Evolutionary conservation across 2,113 vertebrate genomes (phyloP).

Genomic region (Pterocles burchelli): DNA sequence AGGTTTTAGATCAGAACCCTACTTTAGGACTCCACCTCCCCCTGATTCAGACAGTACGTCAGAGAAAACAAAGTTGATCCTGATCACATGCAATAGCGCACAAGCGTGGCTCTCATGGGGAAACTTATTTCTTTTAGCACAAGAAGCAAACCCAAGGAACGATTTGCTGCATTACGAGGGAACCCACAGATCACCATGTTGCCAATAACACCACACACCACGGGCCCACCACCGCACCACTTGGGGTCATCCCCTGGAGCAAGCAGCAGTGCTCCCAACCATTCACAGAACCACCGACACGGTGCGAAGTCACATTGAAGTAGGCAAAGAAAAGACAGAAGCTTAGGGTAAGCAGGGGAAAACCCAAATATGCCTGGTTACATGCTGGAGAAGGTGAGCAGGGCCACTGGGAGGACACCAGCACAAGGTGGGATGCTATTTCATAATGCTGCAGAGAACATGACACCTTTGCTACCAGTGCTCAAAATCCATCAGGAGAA

Average conservation of each 20-base stretch:
- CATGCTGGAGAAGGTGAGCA: fast-evolving
- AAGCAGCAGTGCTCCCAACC: neutral
- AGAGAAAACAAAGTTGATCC: neutral
- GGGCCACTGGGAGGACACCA: neutral
- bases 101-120: neutral
- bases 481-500: neutral
- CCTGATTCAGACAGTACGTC: neutral
- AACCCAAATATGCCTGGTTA: neutral
- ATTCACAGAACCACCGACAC: fast-evolving
- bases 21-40: neutral
- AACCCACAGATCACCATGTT: neutral
- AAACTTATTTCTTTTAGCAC: neutral
- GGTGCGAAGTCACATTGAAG: neutral
- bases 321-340: neutral
- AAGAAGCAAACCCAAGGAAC: neutral
- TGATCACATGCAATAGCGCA: neutral
- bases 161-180: neutral
- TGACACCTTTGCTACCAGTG: neutral
- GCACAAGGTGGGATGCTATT: neutral
- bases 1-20: neutral
- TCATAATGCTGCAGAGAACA: neutral
- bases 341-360: neutral
- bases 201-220: neutral
- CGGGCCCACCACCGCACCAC: fast-evolving
- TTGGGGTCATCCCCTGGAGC: neutral